phyloP scores from a whole-genome alignment of 2,888 invertebrate genomes.

The Priocnemis perturbator region DNA sequence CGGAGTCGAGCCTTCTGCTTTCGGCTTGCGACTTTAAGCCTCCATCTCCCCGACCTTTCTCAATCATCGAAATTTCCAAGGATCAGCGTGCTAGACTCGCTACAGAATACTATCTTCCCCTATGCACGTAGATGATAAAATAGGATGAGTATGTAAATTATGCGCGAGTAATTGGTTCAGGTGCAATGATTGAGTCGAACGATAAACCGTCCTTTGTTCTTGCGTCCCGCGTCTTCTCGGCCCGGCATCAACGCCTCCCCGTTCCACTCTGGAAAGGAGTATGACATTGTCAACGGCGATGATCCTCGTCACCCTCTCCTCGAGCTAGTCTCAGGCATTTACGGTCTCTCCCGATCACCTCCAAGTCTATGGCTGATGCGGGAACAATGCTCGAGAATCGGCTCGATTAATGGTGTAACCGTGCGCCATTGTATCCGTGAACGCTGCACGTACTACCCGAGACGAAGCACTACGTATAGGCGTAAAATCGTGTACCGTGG shows the following conservation, averaged over 20 bases:
- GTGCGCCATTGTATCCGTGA: slow-evolving; percentile 44
- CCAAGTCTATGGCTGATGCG: slow-evolving; percentile 1
- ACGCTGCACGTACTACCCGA: background rate
- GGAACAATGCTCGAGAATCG: slow-evolving; percentile 45
- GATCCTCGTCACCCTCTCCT: slow-evolving; percentile 6
- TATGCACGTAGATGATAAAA: no score
- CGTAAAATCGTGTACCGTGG: background rate
- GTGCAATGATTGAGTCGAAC: background rate
- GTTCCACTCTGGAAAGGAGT: slow-evolving; percentile 9
- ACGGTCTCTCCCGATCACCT: slow-evolving; percentile 7
- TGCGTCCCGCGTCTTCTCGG: no score
- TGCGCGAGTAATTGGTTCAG: no score
- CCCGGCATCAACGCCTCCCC: background rate
- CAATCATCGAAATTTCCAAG: no score
- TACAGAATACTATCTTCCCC: no score
- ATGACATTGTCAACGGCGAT: slow-evolving; percentile 3
- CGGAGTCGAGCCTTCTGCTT: slow-evolving; percentile 18
- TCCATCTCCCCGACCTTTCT: background rate
- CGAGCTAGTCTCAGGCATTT: background rate
- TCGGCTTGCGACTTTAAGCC: background rate
- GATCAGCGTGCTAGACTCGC: no score
- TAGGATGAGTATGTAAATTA: no score
- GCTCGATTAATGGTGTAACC: slow-evolving; percentile 48
- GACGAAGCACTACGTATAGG: background rate
- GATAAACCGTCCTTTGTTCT: slow-evolving; percentile 34